Base-by-base conservation (phyloP, 2,888 invertebrate species). In the Hydropsyche betteni region DNA sequence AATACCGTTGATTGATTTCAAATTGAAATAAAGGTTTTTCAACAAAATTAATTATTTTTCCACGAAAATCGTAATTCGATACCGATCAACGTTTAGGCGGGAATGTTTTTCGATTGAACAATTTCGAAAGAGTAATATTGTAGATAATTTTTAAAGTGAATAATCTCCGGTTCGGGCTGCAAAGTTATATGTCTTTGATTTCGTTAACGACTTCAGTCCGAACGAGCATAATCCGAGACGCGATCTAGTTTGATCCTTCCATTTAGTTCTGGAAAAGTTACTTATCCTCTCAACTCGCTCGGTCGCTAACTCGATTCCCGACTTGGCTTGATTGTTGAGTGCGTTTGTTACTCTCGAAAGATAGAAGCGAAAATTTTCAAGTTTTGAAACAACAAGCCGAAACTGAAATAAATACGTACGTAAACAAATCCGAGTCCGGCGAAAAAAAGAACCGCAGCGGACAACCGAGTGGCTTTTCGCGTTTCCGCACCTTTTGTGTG, bases 181-280 rank as follows among this genome's bases (percentile, higher is more conserved):
- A 34, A 36, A 64, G 64, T 64, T 64, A 64, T 64, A 44, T 10
- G 24, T 64, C 64, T 64, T 64, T 64, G 64, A 64, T 64, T 64
- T 34, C 33, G 64, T 64, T 64, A 36, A 64, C 58, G 64, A 33
- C 64, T 64, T 36, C 24, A 36, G 64, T 64, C 64, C 64, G 64
- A 64, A 36, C 64, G 64, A 16, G 36, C 64, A 64, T 64, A 64
- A 64, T 64, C 64, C 64, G 64, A 64, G 34, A 64, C 64, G 24
- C n/a, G 64, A 64, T 64, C 34, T 36, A 64, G 64, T 64, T 64
- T 64, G 64, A 64, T 64, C 64, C 64, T 64, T 64, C 64, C 64
- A 64, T 64, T 64, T 64, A 64, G 64, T 64, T 64, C 36, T 10
- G 34, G 36, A n/a, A 64, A 64, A 64, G 64, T 64, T 36, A 36